Evolutionary conservation across 2,888 invertebrate species (phyloP), one percentile per base, ranked within the genome.

Genomic region (Panopea generosa): DNA sequence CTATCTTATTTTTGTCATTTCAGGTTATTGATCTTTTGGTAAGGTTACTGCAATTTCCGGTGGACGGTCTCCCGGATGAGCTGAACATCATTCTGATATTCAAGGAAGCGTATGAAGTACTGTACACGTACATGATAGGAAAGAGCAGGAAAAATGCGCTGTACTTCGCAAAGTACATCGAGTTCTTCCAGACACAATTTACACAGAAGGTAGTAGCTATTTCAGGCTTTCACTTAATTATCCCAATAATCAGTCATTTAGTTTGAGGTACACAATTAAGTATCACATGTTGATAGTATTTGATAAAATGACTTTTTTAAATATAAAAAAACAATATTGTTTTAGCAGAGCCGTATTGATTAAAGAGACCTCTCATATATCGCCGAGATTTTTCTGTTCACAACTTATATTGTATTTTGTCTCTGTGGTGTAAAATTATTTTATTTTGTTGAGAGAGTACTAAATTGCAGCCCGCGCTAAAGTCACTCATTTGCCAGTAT

Each of bases 91-190:
- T 90, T 43, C 87, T 87, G 43, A 90, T 92, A n/a, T 91, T 90
- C 77, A 92, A 91, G 77, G 91, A 88, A 40, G 91, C 91, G 18
- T 91, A 92, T 69, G 90, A 91, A 59, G 89, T 90, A 27, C 87
- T 92, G 20, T 91, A 92, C 79, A 91, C 91, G 1, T 92, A 92
- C 86, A 90, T 92, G 91, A 88, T 90, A 14, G 92, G 92, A n/a
- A 89, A 91, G 76, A 92, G 92, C 56, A 82, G 92, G 22, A 92
- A 92, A 72, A 92, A 92, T 79, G 90, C 92, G 16, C 88, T 92
- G 59, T 92, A 92, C 86, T 91, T 92, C 75, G 92, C 92, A 62
- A 91, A 92, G 69, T 92, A 92, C 83, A 92, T 92, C 59, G 92
- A 92, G 74, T 92, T 92, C 87, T 92, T 93, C 85, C 90, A 92